A percentile compares a stretch with the other conserved stretches of the same genome.
These are phyloP conservation scores for Orientallactaga sibirica DNA, from an alignment of 2,797 vertebrate species.

Conservation along the genomic window DNA sequence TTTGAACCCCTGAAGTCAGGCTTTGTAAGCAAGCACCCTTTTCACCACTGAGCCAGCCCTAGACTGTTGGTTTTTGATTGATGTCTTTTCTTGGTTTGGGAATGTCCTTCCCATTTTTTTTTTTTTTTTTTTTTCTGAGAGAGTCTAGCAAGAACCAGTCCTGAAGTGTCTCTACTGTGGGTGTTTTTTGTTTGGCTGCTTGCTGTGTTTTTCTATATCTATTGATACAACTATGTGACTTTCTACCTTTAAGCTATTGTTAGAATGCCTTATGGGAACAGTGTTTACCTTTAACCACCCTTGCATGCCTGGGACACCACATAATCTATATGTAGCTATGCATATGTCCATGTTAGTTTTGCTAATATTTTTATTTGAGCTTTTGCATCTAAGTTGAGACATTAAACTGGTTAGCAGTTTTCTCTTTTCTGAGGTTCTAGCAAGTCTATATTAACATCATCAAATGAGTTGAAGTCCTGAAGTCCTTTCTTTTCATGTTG, in stretches of 20 bases:
- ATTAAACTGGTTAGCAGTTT: not conserved
- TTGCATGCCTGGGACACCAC: not conserved
- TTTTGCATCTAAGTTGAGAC: not conserved
- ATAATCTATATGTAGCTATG: not conserved
- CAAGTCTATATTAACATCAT: not conserved
- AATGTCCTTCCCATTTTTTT: not conserved
- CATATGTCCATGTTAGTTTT: not conserved
- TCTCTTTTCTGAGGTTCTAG: not conserved
- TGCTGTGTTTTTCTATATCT: not conserved
- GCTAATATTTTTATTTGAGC: not conserved
- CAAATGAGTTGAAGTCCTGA: not conserved
- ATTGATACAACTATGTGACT: not conserved
- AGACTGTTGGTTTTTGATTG: not conserved
- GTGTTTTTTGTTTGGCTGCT: not conserved
- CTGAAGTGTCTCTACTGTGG: not conserved
- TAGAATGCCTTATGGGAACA: not conserved
- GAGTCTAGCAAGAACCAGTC: not conserved
- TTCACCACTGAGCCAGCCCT: too few species aligned
- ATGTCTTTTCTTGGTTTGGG: not conserved
- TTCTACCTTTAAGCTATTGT: not conserved
- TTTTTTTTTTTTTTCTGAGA: slow-evolving; percentile 25
- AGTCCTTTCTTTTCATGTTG: not conserved
- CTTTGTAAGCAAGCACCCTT: too few species aligned
- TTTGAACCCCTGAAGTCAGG: too few species aligned
- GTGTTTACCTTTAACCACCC: not conserved